Base-by-base conservation (phyloP, 2,797 vertebrate genomes). In the Acrocephalus scirpaceus region DNA sequence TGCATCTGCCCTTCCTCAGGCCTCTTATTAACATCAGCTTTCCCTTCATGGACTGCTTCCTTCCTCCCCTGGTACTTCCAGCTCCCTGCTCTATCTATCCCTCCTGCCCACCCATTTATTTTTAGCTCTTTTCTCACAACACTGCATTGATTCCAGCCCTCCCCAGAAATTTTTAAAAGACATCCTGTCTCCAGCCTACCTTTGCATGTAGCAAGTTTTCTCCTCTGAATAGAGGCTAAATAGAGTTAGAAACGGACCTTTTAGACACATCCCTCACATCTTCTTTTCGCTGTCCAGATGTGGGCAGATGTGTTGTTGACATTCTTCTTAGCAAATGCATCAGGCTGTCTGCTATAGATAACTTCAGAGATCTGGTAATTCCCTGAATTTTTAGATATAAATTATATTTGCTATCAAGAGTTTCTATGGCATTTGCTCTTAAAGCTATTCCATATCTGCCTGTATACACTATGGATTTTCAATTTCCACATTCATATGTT, bases 91-190 rank as follows among this genome's bases (percentile, higher is more conserved):
- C 64, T 27, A 27, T 5, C 84, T 58, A 25, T 57, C 65, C 71
- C 79, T 75, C 56, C 70, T 86, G 66, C 71, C n/a, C 57, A 82
- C 32, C 81, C 32, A 4, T 45, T 85, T 66, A 67, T 81, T 93
- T 92, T 92, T 90, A 47, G 16, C 69, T 74, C 50, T 75, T 73
- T 78, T 77, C 91, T 92, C 69, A 82, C 67, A 89, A 32, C 48
- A 32, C 27, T 85, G 79, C 34, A 22, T 7, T 72, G 42, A 70
- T 76, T 91, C 71, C 67, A 80, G 87, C 34, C 29, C 32, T 81
- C 64, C 67, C 54, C 40, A 86, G 90, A 38, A 57, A 56, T 76
- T 91, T 79, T 57, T 26, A n/a, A 65, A 69, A 60, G 51, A 9
- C 54, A 12, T 36, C 34, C 58, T 50, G 42, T 34, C 48, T 79